Conservation (phyloP, 2,113 vertebrate genomes). For the Anoura caudifer region DNA sequence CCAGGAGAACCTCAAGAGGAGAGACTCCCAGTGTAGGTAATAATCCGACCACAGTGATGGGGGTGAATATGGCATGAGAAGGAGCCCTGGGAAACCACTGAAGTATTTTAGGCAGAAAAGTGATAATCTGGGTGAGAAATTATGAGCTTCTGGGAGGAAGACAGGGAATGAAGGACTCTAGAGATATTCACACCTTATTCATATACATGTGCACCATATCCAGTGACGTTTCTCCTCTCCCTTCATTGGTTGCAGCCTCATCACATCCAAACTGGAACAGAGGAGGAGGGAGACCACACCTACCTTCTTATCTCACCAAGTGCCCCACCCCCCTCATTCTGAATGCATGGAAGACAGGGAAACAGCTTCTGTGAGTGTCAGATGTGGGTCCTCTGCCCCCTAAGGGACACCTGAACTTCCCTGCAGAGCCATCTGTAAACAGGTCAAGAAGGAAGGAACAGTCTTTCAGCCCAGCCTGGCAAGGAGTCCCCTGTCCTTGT, state of each 20-base stretch:
- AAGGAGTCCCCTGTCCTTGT: neutral
- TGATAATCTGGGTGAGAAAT: neutral
- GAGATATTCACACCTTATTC: neutral
- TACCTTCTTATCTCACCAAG: neutral
- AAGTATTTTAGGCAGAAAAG: neutral
- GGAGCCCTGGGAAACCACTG: neutral
- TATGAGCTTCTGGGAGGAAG: neutral
- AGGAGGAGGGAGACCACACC: accelerated
- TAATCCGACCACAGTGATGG: no score
- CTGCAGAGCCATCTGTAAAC: neutral
- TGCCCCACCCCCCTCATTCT: neutral
- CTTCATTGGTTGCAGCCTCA: neutral
- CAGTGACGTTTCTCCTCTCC: neutral
- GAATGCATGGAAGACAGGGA: neutral
- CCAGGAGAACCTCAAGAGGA: neutral
- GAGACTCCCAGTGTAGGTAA: neutral
- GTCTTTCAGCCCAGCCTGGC: neutral
- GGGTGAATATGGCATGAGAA: no score
- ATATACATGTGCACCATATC: neutral
- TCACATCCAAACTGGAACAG: neutral
- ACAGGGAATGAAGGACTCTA: neutral
- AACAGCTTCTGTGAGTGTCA: neutral
- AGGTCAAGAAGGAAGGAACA: neutral
- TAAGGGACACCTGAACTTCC: neutral
- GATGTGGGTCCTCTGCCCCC: neutral